Evolutionary conservation across 2,888 invertebrate species (phyloP).

Genomic region (Biston betularia): DNA sequence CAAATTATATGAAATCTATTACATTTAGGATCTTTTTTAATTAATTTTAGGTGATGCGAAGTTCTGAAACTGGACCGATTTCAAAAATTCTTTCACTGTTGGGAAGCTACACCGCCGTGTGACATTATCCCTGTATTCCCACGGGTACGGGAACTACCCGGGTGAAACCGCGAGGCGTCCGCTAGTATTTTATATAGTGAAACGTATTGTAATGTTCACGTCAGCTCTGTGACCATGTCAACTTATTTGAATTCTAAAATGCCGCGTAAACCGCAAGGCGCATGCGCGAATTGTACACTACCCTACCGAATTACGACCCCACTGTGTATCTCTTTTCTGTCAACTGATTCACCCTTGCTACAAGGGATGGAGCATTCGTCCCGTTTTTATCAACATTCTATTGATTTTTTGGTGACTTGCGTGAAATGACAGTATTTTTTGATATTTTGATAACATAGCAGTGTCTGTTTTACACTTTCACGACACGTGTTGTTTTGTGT

Average conservation of each 20-base stretch:
- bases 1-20: too few relatives aligned
- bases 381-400: slow-evolving; percentile 12
- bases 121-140: too few relatives aligned
- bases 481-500: neutral
- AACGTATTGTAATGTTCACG: too few relatives aligned
- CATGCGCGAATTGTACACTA: slow-evolving; percentile 15
- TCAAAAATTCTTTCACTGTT: too few relatives aligned
- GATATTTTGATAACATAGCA: slow-evolving; percentile 5
- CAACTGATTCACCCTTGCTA: slow-evolving; percentile 2
- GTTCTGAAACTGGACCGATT: too few relatives aligned
- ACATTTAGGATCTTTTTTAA: too few relatives aligned
- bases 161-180: too few relatives aligned
- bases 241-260: neutral
- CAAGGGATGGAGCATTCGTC: slow-evolving; percentile 17
- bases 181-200: too few relatives aligned
- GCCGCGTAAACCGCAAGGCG: neutral
- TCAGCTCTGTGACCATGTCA: too few relatives aligned
- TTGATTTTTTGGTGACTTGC: slow-evolving; percentile 13
- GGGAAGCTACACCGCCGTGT: too few relatives aligned
- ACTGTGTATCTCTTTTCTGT: slow-evolving; percentile 5
- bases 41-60: too few relatives aligned
- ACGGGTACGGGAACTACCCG: too few relatives aligned
- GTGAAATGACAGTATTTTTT: neutral
- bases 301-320: slow-evolving; percentile 14
- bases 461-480: slow-evolving; percentile 12